These are phyloP conservation scores for Tridacna crocea DNA, from an alignment of 2,888 invertebrate species.

Conservation along the genomic window DNA sequence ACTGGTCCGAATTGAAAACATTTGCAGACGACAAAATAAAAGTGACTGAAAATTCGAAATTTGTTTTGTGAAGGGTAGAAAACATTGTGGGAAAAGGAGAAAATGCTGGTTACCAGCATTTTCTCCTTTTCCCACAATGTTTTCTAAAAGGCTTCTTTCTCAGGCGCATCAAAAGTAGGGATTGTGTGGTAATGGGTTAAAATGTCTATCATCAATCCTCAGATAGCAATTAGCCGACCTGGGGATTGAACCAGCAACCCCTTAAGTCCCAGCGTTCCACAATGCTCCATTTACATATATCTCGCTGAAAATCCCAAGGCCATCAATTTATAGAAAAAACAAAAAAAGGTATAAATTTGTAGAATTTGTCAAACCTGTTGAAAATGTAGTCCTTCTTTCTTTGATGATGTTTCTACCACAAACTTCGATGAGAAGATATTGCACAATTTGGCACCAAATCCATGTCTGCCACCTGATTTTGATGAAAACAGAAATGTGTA, in stretches of 20 bases:
- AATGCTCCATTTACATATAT: too few relatives aligned
- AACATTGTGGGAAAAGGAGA: slow-evolving; percentile 1
- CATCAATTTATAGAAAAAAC: too few relatives aligned
- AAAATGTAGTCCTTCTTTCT: background rate
- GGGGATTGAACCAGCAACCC: too few relatives aligned
- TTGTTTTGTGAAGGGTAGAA: background rate
- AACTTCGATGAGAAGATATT: slow-evolving; percentile 14
- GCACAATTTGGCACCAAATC: slow-evolving; percentile 18
- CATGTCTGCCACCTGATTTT: slow-evolving; percentile 4
- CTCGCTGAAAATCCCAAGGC: too few relatives aligned
- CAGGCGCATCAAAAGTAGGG: too few relatives aligned
- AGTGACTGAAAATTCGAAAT: background rate
- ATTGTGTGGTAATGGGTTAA: too few relatives aligned
- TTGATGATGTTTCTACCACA: slow-evolving; percentile 1
- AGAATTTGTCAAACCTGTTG: slow-evolving; percentile 9
- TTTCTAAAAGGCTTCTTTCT: background rate
- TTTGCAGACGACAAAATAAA: background rate
- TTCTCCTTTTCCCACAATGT: slow-evolving; percentile 8
- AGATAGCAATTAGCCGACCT: too few relatives aligned
- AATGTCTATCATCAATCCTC: too few relatives aligned
- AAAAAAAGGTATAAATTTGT: too few relatives aligned
- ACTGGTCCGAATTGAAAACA: background rate
- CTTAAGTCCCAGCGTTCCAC: too few relatives aligned
- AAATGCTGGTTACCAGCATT: background rate
- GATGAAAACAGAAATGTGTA: background rate